Conservation (phyloP, 2,113 vertebrate species). For the Alligator mississippiensis region DNA sequence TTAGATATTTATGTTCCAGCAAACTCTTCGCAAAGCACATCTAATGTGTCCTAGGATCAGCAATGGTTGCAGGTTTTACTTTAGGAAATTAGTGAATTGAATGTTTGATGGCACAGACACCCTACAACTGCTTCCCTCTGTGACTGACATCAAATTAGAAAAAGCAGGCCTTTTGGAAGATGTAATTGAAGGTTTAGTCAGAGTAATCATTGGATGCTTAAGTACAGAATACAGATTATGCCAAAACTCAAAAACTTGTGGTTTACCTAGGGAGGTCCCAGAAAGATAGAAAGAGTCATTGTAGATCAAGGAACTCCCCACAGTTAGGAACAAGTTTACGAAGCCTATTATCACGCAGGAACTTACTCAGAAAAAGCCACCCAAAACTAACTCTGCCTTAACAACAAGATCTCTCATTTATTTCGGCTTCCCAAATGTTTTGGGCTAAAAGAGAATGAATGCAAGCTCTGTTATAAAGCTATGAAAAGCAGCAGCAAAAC, state of each 20-base stretch:
- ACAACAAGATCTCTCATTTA: fast-evolving
- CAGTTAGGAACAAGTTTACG: fast-evolving
- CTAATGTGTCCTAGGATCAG: neutral
- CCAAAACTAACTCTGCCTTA: fast-evolving
- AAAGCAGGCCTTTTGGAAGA: neutral
- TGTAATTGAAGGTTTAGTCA: neutral
- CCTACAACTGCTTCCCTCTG: neutral
- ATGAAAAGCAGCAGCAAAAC: neutral
- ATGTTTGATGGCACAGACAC: neutral
- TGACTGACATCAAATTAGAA: neutral
- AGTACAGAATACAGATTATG: neutral
- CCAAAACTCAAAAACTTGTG: neutral
- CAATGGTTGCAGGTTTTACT: neutral
- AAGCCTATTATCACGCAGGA: fast-evolving
- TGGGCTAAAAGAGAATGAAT: neutral
- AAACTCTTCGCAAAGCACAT: neutral
- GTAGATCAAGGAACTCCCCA: neutral
- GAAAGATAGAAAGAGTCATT: fast-evolving
- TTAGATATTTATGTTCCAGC: neutral
- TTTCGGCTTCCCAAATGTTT: no score
- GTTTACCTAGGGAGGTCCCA: neutral
- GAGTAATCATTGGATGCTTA: fast-evolving
- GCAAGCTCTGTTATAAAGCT: neutral
- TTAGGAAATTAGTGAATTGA: neutral
- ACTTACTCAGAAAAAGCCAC: neutral